Evolutionary conservation across 2,888 invertebrate genomes (phyloP).

Genomic region (Clistopyga incitator): DNA sequence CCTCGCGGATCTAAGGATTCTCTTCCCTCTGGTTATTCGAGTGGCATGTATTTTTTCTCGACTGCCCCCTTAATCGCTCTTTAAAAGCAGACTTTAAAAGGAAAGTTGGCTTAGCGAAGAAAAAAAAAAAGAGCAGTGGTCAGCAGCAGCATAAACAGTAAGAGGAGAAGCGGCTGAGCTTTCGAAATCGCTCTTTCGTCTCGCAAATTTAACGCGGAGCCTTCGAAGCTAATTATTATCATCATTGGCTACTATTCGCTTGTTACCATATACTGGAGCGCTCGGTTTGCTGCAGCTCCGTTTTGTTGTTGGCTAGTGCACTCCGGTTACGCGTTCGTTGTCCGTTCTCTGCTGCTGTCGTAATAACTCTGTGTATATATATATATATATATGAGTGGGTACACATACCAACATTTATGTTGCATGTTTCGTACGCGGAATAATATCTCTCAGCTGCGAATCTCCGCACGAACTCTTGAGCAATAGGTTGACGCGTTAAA

Average conservation of each 20-base stretch:
- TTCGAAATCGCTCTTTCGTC: constrained; percentile 64
- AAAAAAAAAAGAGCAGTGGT: constrained; percentile 21
- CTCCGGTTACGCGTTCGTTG: constrained; percentile 45
- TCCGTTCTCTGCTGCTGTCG: constrained; percentile 19
- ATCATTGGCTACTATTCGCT: constrained; percentile 29
- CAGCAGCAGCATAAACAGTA: constrained; percentile 2
- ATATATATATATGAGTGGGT: background rate
- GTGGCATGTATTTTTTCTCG: background rate
- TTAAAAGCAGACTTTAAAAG: constrained; percentile 55
- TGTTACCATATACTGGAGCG: constrained; percentile 14
- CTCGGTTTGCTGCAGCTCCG: constrained; percentile 16
- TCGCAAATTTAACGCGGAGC: constrained; percentile 57
- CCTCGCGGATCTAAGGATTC: constrained; percentile 12
- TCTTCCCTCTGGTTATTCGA: background rate
- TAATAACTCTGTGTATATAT: constrained; percentile 24
- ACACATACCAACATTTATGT: constrained; percentile 28
- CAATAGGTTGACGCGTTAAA: constrained; percentile 48
- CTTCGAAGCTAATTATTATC: constrained; percentile 62
- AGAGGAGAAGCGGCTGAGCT: constrained; percentile 24
- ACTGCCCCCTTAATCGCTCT: constrained; percentile 41
- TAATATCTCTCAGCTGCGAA: constrained; percentile 26
- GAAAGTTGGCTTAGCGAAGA: constrained; percentile 53
- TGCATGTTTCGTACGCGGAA: constrained; percentile 11
- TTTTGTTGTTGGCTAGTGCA: constrained; percentile 30
- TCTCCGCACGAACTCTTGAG: constrained; percentile 29